phyloP scores from a whole-genome alignment of 2,797 vertebrate genomes.

The Danio kyathit region DNA sequence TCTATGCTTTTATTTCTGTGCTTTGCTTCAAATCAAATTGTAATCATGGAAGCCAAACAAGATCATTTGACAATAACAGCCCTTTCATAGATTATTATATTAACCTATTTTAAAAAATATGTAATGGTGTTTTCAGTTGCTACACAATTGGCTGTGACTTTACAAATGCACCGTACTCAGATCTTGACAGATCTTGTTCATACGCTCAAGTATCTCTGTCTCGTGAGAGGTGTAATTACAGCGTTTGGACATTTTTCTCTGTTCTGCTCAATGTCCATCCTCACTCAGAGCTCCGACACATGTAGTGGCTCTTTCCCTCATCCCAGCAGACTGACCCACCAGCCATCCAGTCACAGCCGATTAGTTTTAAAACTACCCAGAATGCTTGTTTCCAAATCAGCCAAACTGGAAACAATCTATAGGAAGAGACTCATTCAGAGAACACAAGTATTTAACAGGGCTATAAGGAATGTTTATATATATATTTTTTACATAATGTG shows the following conservation, averaged over 20 bases:
- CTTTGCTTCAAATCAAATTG: slow-evolving; percentile 42
- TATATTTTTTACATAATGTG: slow-evolving; percentile 15
- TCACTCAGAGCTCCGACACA: slow-evolving; percentile 59
- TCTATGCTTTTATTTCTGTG: neutral
- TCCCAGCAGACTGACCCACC: slow-evolving; percentile 70
- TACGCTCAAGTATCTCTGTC: slow-evolving; percentile 51
- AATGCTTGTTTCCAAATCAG: slow-evolving; percentile 60
- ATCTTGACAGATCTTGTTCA: slow-evolving; percentile 21
- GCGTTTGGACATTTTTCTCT: slow-evolving; percentile 73
- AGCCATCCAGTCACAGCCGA: slow-evolving; percentile 73
- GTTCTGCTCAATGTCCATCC: slow-evolving; percentile 75
- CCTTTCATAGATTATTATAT: neutral
- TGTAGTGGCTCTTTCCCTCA: slow-evolving; percentile 74
- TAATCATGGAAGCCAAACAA: neutral
- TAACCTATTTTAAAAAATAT: neutral
- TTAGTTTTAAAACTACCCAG: slow-evolving; percentile 74
- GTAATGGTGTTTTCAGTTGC: neutral
- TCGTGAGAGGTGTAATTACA: slow-evolving; percentile 69
- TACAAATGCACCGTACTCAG: slow-evolving; percentile 28
- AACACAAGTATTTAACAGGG: slow-evolving; percentile 43
- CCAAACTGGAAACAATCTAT: slow-evolving; percentile 76
- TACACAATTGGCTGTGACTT: neutral
- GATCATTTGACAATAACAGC: neutral
- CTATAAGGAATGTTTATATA: slow-evolving; percentile 42
- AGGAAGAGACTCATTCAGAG: slow-evolving; percentile 41